Conservation (phyloP, 2,113 vertebrate species). For the Xiphias gladius region DNA sequence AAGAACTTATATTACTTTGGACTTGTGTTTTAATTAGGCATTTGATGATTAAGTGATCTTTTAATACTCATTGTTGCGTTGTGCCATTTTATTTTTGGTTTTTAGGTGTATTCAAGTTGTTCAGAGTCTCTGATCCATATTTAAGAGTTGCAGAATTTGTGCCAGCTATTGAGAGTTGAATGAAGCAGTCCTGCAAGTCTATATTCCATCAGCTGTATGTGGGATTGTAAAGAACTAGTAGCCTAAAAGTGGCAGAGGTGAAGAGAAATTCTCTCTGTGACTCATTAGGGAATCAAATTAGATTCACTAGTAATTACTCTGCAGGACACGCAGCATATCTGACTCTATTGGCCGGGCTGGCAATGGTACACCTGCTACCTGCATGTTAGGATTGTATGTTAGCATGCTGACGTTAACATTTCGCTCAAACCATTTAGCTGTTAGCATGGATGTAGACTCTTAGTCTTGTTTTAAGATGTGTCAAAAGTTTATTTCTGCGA, state of each 20-base stretch:
- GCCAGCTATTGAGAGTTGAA: slow-evolving; percentile 28
- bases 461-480: no score
- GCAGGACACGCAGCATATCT: not conserved
- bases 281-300: not conserved
- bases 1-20: slow-evolving; percentile 28
- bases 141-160: slow-evolving; percentile 4
- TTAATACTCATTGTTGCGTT: slow-evolving; percentile 23
- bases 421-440: no score
- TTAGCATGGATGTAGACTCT: no score
- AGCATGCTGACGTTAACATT: no score
- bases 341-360: no score
- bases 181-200: slow-evolving; percentile 4
- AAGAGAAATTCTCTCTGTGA: not conserved
- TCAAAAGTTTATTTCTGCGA: no score
- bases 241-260: not conserved
- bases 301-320: not conserved
- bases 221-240: not conserved
- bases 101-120: slow-evolving; percentile 14
- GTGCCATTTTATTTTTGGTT: slow-evolving; percentile 10
- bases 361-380: no score
- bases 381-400: no score
- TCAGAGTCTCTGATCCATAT: slow-evolving; percentile 26
- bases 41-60: slow-evolving; percentile 30
- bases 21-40: slow-evolving; percentile 29
- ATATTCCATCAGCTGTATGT: not conserved